These are phyloP conservation scores for Cacoxenus indagator DNA, from an alignment of 2,888 invertebrate species.

Conservation along the genomic window DNA sequence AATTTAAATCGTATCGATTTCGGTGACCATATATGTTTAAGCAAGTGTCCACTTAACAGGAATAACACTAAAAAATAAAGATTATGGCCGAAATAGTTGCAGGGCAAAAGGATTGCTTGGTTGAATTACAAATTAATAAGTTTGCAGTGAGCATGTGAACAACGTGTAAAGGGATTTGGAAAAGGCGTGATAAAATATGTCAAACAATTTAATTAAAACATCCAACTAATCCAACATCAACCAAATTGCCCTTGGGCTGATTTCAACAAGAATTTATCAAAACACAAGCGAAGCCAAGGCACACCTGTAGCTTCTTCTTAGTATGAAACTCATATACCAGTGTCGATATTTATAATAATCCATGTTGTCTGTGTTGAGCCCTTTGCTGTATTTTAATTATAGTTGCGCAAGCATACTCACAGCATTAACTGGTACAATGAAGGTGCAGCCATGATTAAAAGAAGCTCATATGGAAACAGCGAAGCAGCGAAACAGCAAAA, in stretches of 20 bases:
- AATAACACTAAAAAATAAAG: too few relatives aligned
- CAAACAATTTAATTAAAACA: too few relatives aligned
- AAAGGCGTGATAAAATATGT: too few relatives aligned
- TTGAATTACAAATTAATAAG: too few relatives aligned
- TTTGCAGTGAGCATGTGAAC: too few relatives aligned
- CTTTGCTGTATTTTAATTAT: neutral
- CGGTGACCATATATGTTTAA: too few relatives aligned
- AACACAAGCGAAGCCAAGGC: neutral
- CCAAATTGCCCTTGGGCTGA: neutral
- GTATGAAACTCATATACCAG: neutral
- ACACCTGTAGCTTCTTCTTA: neutral
- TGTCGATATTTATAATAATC: neutral
- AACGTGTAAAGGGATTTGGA: too few relatives aligned
- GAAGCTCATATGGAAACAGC: neutral
- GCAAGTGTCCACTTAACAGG: too few relatives aligned
- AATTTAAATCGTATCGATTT: too few relatives aligned
- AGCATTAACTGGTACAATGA: neutral
- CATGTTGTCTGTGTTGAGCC: neutral
- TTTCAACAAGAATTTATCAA: neutral
- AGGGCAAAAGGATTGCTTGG: too few relatives aligned
- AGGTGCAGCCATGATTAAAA: neutral
- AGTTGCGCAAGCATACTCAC: neutral
- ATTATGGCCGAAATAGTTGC: too few relatives aligned
- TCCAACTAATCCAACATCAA: neutral
- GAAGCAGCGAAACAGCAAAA: neutral